phyloP scores from a whole-genome alignment of 2,888 invertebrate genomes.

The Melanostoma mellinum region DNA sequence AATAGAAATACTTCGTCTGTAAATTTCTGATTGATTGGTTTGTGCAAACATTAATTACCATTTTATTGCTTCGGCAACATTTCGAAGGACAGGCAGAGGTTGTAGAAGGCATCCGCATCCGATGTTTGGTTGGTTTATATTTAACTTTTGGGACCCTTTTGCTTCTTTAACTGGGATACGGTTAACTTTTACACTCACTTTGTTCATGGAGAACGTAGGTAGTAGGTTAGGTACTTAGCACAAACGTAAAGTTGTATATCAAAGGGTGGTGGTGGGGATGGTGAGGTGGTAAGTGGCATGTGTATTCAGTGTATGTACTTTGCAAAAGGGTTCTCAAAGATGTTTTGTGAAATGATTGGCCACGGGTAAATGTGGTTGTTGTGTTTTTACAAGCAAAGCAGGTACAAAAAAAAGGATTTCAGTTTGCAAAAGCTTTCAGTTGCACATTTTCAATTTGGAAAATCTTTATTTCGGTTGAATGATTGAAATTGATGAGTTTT shows the following conservation, averaged over 20 bases:
- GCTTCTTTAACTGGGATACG: conserved; percentile 33
- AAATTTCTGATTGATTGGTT: conserved; percentile 75
- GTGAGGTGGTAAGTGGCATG: neutral
- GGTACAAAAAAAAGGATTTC: conserved; percentile 8
- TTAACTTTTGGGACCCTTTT: conserved; percentile 68
- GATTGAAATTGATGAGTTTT: too few species aligned
- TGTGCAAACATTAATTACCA: conserved; percentile 76
- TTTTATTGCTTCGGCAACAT: conserved; percentile 74
- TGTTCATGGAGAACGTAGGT: neutral
- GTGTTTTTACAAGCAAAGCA: conserved; percentile 28
- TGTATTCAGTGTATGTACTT: neutral
- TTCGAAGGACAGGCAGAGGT: conserved; percentile 49
- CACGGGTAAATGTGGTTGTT: conserved; percentile 48
- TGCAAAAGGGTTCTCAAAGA: conserved; percentile 36
- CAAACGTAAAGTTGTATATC: too few species aligned
- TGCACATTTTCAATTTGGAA: neutral
- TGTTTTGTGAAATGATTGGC: conserved; percentile 57
- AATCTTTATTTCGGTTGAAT: too few species aligned
- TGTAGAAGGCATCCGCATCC: conserved; percentile 43
- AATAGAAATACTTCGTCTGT: conserved; percentile 74
- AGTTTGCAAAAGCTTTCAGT: conserved; percentile 7
- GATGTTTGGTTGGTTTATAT: conserved; percentile 67
- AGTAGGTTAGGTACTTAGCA: too few species aligned
- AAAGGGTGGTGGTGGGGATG: too few species aligned
- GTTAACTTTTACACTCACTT: conserved; percentile 49